These are phyloP conservation scores for Istiophorus platypterus DNA, from an alignment of 2,113 vertebrate genomes.

Conservation along the genomic window DNA sequence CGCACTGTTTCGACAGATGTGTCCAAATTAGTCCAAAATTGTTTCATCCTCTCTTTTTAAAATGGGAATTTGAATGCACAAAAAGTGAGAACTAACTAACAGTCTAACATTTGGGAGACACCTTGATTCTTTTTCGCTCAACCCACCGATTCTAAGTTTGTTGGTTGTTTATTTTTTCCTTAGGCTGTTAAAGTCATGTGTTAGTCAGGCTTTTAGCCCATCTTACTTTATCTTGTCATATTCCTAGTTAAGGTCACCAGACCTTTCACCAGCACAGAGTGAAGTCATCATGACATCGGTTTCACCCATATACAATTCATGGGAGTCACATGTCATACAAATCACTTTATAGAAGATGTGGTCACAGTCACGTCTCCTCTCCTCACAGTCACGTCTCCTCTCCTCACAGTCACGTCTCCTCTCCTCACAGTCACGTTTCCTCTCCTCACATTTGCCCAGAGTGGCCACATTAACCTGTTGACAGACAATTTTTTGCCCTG, in stretches of 20 bases:
- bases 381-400: neutral
- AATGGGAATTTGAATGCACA: too few relatives aligned
- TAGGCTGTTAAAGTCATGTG: too few relatives aligned
- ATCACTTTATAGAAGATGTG: neutral
- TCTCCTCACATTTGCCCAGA: constrained; percentile 38
- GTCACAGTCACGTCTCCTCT: neutral
- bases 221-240: neutral
- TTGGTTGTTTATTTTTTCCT: too few relatives aligned
- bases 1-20: too few relatives aligned
- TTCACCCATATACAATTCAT: neutral
- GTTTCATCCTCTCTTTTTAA: too few relatives aligned
- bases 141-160: too few relatives aligned
- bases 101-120: too few relatives aligned
- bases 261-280: neutral
- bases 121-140: too few relatives aligned
- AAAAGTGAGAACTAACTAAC: too few relatives aligned
- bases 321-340: neutral
- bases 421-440: too few relatives aligned
- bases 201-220: too few relatives aligned
- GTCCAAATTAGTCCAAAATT: too few relatives aligned
- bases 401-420: neutral
- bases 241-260: neutral
- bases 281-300: neutral
- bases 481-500: constrained; percentile 20
- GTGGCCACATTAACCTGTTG: constrained; percentile 39